Conservation (phyloP, 2,888 invertebrate species). For the Dimorphilus gyrociliatus region DNA sequence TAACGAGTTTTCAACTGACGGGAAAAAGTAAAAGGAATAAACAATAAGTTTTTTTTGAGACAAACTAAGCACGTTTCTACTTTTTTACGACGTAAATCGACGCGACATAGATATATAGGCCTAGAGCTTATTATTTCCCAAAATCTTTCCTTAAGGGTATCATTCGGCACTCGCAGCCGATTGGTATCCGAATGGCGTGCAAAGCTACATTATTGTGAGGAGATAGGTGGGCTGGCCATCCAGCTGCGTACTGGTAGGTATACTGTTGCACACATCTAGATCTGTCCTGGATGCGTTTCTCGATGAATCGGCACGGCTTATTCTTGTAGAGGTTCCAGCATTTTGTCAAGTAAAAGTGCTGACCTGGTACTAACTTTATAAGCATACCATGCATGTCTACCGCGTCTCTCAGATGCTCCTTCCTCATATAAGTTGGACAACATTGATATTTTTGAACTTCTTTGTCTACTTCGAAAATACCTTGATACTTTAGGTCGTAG, state of each 20-base stretch:
- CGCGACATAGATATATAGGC: too few relatives aligned
- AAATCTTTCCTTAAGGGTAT: too few relatives aligned
- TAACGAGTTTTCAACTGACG: too few relatives aligned
- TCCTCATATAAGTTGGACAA: conserved; percentile 60
- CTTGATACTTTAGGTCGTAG: conserved; percentile 7
- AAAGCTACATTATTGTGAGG: conserved; percentile 49
- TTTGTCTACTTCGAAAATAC: conserved; percentile 7
- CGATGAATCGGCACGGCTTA: conserved; percentile 57
- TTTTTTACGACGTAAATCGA: too few relatives aligned
- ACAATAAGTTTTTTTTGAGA: too few relatives aligned
- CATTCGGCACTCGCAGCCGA: conserved; percentile 68
- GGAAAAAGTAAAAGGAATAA: too few relatives aligned
- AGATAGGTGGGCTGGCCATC: conserved; percentile 46
- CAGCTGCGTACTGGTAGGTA: conserved; percentile 65
- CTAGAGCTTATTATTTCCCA: too few relatives aligned
- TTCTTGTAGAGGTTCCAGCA: conserved; percentile 54
- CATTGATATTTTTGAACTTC: conserved; percentile 44
- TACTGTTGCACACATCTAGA: conserved; percentile 68
- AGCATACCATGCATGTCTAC: conserved; percentile 47
- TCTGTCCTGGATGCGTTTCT: conserved; percentile 49
- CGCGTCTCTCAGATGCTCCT: conserved; percentile 60
- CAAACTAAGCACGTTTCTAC: too few relatives aligned
- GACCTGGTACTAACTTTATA: conserved; percentile 57
- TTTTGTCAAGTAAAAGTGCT: conserved; percentile 58
- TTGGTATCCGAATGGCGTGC: conserved; percentile 64